Percentiles rank a stretch among this genome's conserved stretches.
phyloP scores from a whole-genome alignment of 2,113 vertebrate species.

The Hiodon alosoides region DNA sequence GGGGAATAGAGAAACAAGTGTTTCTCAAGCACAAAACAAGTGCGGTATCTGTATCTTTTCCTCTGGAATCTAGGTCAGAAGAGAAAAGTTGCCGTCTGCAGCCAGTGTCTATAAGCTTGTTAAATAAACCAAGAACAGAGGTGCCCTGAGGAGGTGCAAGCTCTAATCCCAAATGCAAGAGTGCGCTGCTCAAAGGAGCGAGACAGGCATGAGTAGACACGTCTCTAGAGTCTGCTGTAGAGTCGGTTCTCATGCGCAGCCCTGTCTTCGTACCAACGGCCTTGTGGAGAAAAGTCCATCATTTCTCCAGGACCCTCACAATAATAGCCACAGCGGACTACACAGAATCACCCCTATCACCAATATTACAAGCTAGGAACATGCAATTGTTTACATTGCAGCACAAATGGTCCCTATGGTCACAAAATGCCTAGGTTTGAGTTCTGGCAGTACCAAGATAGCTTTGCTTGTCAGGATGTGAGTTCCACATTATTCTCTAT shows the following conservation, averaged over 20 bases:
- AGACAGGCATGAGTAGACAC: not conserved
- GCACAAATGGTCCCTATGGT: too few species aligned
- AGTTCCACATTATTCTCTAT: not conserved
- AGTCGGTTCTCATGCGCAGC: too few species aligned
- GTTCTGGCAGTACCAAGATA: not conserved
- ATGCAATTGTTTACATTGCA: too few species aligned
- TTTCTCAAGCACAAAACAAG: not conserved
- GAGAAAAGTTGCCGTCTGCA: conserved; percentile 17
- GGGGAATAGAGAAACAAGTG: not conserved
- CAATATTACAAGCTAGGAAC: too few species aligned
- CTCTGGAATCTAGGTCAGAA: conserved; percentile 23
- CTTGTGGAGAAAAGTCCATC: not conserved
- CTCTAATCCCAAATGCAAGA: conserved; percentile 16
- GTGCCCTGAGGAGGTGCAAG: conserved; percentile 12
- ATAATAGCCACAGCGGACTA: too few species aligned
- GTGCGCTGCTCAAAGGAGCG: not conserved
- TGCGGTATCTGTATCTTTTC: conserved; percentile 1
- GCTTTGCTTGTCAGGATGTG: not conserved
- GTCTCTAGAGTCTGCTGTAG: not conserved
- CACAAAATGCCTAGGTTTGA: too few species aligned
- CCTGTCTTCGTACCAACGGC: not conserved
- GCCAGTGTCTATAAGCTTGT: conserved; percentile 17
- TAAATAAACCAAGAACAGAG: conserved; percentile 25
- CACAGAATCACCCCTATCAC: too few species aligned
- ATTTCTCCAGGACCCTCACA: too few species aligned